Percentiles rank a stretch among this genome's conserved stretches.
These are phyloP conservation scores for Notothenia rossii DNA, from an alignment of 2,113 vertebrate species.

Conservation along the genomic window DNA sequence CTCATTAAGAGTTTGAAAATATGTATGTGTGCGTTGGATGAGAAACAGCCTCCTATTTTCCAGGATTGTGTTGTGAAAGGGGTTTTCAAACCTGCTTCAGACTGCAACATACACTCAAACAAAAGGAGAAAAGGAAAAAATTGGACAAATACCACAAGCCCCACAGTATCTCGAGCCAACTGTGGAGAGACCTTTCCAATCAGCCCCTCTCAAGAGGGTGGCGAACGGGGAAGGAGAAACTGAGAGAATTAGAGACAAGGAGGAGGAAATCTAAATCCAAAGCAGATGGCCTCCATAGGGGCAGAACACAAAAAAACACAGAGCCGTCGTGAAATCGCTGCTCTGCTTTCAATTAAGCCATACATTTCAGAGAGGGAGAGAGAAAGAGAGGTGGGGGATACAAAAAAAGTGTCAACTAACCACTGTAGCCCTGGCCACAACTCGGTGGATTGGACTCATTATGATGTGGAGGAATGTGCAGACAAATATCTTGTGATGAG, in stretches of 20 bases:
- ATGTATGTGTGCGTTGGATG: neutral
- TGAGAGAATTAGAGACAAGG: conserved; percentile 45
- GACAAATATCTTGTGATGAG: conserved; percentile 8
- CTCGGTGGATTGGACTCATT: conserved; percentile 62
- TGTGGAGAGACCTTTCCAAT: conserved; percentile 77
- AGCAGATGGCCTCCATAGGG: conserved; percentile 87
- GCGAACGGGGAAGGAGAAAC: conserved; percentile 50
- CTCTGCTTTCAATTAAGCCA: conserved; percentile 85
- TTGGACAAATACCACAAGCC: conserved; percentile 77
- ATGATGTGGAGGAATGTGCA: conserved; percentile 65
- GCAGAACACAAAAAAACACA: conserved; percentile 80
- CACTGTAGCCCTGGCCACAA: conserved; percentile 52
- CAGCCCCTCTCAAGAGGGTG: conserved; percentile 71
- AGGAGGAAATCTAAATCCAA: conserved; percentile 83
- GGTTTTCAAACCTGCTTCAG: conserved; percentile 52
- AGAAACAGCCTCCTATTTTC: conserved; percentile 42
- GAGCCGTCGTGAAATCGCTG: conserved; percentile 72
- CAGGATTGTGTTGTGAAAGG: conserved; percentile 36
- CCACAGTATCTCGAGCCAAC: conserved; percentile 74
- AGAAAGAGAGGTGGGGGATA: conserved; percentile 24
- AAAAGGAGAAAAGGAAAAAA: conserved; percentile 46
- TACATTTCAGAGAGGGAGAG: conserved; percentile 62
- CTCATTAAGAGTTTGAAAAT: conserved; percentile 14
- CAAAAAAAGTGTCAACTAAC: conserved; percentile 57
- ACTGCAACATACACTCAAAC: conserved; percentile 42